Percentiles rank a stretch among this genome's conserved stretches.
phyloP scores from a whole-genome alignment of 2,797 vertebrate species.

The Tiaroga cobitis region DNA sequence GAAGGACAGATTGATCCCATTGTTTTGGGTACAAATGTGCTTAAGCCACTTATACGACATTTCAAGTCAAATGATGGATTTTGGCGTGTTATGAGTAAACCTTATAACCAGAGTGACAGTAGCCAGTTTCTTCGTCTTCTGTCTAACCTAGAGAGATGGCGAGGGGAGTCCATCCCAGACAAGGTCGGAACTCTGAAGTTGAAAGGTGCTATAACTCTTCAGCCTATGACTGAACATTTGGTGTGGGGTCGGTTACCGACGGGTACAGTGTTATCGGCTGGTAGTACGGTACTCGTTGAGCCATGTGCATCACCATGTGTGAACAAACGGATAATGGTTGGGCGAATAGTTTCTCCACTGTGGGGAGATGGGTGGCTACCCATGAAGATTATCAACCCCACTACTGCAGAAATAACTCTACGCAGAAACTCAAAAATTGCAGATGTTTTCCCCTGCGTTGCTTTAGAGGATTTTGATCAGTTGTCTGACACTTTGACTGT shows the following conservation, averaged over 20 bases:
- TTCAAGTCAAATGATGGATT: conserved; percentile 35
- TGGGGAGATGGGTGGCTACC: conserved; percentile 43
- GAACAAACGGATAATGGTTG: conserved; percentile 24
- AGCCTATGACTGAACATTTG: conserved; percentile 50
- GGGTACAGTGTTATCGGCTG: background rate
- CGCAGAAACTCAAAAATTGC: conserved; percentile 45
- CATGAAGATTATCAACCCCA: conserved; percentile 38
- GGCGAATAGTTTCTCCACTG: conserved; percentile 20
- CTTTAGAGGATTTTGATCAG: conserved; percentile 32
- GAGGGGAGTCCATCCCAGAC: conserved; percentile 21
- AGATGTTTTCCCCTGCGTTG: conserved; percentile 43
- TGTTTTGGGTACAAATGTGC: conserved; percentile 54
- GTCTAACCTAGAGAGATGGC: conserved; percentile 33
- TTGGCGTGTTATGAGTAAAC: conserved; percentile 10
- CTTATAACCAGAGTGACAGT: conserved; percentile 1
- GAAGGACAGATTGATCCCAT: conserved; percentile 45
- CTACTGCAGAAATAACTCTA: conserved; percentile 26
- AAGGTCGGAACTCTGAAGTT: conserved; percentile 44
- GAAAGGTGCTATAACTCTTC: conserved; percentile 42
- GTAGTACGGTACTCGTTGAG: conserved; percentile 46
- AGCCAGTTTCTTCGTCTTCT: conserved; percentile 23
- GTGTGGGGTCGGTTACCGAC: conserved; percentile 45
- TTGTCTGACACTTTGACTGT: background rate
- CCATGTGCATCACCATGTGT: background rate
- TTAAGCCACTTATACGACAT: conserved; percentile 41